A percentile compares a stretch with the other conserved stretches of the same genome.
Evolutionary conservation across 2,113 vertebrate genomes (phyloP).

Genomic region (Deroptyus accipitrinus): DNA sequence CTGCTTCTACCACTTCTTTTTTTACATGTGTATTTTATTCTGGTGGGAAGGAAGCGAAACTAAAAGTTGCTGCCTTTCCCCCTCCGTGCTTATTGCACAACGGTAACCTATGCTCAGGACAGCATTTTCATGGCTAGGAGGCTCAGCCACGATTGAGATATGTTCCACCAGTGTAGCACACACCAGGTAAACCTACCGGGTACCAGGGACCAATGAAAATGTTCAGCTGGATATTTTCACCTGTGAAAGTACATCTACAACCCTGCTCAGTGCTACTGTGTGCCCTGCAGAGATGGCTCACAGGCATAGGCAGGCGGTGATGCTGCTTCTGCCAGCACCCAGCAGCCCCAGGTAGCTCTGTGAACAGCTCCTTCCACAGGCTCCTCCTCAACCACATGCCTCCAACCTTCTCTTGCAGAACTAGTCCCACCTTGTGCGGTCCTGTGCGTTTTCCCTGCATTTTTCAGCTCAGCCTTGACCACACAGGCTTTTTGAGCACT

Average conservation of each 20-base stretch:
- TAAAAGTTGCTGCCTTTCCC: background rate
- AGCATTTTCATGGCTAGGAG: background rate
- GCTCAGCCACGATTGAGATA: background rate
- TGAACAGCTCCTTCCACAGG: background rate
- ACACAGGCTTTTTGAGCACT: background rate
- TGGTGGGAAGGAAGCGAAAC: background rate
- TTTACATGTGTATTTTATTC: background rate
- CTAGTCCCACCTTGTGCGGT: background rate
- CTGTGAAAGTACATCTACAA: background rate
- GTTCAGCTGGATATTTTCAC: background rate
- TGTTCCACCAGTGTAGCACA: background rate
- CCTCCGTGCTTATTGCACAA: background rate
- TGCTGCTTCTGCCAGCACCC: background rate
- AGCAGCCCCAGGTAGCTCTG: background rate
- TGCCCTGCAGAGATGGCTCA: background rate
- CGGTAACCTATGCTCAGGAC: background rate
- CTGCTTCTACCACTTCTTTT: background rate
- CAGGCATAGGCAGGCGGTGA: fast-evolving
- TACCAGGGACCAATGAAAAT: background rate
- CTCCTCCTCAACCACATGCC: background rate
- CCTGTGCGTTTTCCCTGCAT: background rate
- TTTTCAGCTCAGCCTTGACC: background rate
- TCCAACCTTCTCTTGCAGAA: background rate
- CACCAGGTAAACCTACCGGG: background rate
- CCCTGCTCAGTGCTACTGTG: fast-evolving